A percentile compares a stretch with the other conserved stretches of the same genome.
These are phyloP conservation scores for Thaumatotibia leucotreta DNA, from an alignment of 1,140 invertebrate species.

Conservation along the genomic window DNA sequence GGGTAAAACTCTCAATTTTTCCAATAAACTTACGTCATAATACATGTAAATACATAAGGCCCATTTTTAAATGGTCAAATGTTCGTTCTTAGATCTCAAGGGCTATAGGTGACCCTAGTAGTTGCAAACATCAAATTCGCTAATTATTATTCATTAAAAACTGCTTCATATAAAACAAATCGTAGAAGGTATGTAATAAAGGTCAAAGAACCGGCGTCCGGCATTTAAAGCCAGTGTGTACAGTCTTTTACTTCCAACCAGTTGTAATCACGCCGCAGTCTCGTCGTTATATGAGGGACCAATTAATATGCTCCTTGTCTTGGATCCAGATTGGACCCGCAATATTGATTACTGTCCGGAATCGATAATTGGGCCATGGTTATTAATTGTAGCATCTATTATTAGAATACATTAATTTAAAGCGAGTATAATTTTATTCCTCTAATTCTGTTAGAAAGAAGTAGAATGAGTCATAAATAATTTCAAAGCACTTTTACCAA, in stretches of 20 bases:
- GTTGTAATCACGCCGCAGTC: slow-evolving; percentile 27
- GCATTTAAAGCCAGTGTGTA: background rate
- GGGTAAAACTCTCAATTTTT: too few relatives aligned
- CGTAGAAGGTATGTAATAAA: too few relatives aligned
- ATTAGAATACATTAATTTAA: slow-evolving; percentile 27
- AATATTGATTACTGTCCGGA: slow-evolving; percentile 52
- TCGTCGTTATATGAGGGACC: slow-evolving; percentile 43
- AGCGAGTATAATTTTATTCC: slow-evolving; percentile 16
- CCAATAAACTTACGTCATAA: too few relatives aligned
- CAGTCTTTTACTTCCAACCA: background rate
- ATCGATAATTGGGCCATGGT: slow-evolving; percentile 50
- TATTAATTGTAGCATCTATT: slow-evolving; percentile 48
- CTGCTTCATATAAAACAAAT: too few relatives aligned
- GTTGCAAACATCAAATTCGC: too few relatives aligned
- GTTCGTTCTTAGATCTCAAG: too few relatives aligned
- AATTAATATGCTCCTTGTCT: slow-evolving; percentile 58
- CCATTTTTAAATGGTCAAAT: too few relatives aligned
- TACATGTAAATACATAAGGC: too few relatives aligned
- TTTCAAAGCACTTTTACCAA: background rate
- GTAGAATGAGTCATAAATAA: background rate
- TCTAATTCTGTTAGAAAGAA: background rate
- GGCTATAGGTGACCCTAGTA: too few relatives aligned
- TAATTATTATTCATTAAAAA: too few relatives aligned
- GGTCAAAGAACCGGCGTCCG: background rate
- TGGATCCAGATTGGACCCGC: slow-evolving; percentile 29